Evolutionary conservation across 2,888 invertebrate species (phyloP), one percentile per base, ranked within the genome.

Genomic region (Caenorhabditis zanzibari): DNA sequence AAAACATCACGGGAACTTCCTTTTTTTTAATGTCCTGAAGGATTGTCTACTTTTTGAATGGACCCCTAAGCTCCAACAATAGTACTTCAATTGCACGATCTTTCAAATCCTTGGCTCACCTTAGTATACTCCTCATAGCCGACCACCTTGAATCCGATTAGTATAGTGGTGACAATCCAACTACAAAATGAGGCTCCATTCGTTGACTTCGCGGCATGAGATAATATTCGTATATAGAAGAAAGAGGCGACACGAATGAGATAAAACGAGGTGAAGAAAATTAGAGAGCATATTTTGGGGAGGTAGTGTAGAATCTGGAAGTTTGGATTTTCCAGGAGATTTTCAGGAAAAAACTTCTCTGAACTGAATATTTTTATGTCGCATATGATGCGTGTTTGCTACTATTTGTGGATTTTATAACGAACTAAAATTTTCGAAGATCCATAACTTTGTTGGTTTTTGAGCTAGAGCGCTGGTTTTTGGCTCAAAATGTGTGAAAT

Each of bases 211-310:
- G 52, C 22, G 7, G 54, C 41, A 24, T 16, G 35, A 3, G 14
- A 52, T 4, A 77, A 5, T 0, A 63, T 54, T 9, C 28, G 32
- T 9, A 63, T n/a, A n/a, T 77, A 77, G 47, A 71, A 49, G 0
- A 44, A 10, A 3, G 54, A 28, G 6, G 59, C 41, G 22, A 24
- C 12, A 4, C 69, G 58, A 0, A 63, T 63, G 1, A 71, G 10
- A 10, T 63, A 71, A 16, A 71, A 71, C n/a, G 63, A 49, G 16
- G 52, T 54, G 63, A 61, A 77, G 24, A 77, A 77, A 2, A 71
- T 5, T 2, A 54, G 6, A 22, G 61, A 28, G 6, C 61, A 54
- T 4, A 77, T 1, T 54, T 77, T 77, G 0, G 77, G 77, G 9
- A 77, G 54, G 10, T 26, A 1, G 28, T 44, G 41, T 2, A 63